phyloP scores from a whole-genome alignment of 2,113 vertebrate genomes.

The Bubo bubo region DNA sequence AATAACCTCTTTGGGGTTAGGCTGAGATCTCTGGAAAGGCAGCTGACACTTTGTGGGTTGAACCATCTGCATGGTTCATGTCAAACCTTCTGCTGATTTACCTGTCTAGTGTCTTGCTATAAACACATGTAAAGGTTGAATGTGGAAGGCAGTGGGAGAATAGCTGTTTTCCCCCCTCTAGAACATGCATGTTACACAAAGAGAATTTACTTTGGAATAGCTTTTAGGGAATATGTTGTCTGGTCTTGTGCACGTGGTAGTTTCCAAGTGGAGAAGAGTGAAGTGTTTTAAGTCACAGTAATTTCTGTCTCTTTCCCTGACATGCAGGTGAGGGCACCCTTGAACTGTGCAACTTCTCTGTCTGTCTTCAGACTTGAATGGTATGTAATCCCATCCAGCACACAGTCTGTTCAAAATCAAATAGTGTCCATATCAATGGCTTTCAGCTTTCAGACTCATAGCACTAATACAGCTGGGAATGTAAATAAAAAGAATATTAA shows the following conservation, averaged over 20 bases:
- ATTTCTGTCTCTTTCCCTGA: constrained; percentile 53
- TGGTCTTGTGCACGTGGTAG: neutral
- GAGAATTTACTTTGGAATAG: neutral
- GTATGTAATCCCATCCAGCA: neutral
- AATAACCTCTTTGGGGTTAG: neutral
- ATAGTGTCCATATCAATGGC: neutral
- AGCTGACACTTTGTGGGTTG: neutral
- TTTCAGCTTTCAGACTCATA: neutral
- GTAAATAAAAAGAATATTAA: constrained; percentile 30
- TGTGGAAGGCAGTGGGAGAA: accelerated
- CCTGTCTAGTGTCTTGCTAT: neutral
- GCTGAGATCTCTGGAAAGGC: neutral
- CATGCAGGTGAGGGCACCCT: constrained; percentile 56
- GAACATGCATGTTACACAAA: neutral
- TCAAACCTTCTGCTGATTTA: neutral
- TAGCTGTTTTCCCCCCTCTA: accelerated
- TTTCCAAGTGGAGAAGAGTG: neutral
- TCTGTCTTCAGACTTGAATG: neutral
- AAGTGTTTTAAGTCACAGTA: neutral
- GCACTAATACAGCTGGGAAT: neutral
- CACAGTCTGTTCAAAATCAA: neutral
- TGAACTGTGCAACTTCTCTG: constrained; percentile 57
- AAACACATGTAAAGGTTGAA: accelerated
- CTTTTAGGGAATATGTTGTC: neutral
- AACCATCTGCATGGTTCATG: neutral